phyloP scores from a whole-genome alignment of 2,113 vertebrate genomes.

The Tringa solitaria region DNA sequence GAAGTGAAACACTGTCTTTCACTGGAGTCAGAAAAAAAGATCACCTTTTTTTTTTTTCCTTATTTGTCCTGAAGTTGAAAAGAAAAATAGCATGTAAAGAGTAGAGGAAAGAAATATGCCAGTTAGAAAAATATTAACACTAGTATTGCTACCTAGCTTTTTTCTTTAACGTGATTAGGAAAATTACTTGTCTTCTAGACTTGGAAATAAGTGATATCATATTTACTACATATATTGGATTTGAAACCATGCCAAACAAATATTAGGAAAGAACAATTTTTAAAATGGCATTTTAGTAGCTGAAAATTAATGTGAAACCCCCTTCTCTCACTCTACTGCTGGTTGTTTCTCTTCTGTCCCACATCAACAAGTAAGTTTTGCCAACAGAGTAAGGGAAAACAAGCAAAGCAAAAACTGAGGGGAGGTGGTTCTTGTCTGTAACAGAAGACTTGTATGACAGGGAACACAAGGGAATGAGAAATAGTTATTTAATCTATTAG shows the following conservation, averaged over 20 bases:
- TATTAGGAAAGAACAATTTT: background rate
- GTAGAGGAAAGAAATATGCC: background rate
- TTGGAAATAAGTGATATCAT: background rate
- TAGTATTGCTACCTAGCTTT: background rate
- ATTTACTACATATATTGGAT: background rate
- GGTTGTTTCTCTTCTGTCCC: background rate
- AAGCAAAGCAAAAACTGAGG: background rate
- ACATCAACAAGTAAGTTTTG: background rate
- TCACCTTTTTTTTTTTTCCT: accelerated
- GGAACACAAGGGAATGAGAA: background rate
- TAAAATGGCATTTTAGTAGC: background rate
- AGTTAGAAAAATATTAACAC: background rate
- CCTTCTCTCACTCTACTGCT: background rate
- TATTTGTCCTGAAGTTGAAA: background rate
- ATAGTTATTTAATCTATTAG: background rate
- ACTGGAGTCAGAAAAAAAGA: background rate
- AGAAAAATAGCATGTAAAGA: background rate
- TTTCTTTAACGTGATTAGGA: background rate
- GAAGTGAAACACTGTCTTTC: background rate
- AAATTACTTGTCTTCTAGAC: background rate
- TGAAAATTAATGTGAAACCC: background rate
- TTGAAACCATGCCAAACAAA: background rate
- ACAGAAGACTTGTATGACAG: background rate
- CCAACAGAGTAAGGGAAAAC: background rate
- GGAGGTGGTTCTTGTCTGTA: background rate